Evolutionary conservation across 2,888 invertebrate species (phyloP).

Genomic region (Chrysolina americana): DNA sequence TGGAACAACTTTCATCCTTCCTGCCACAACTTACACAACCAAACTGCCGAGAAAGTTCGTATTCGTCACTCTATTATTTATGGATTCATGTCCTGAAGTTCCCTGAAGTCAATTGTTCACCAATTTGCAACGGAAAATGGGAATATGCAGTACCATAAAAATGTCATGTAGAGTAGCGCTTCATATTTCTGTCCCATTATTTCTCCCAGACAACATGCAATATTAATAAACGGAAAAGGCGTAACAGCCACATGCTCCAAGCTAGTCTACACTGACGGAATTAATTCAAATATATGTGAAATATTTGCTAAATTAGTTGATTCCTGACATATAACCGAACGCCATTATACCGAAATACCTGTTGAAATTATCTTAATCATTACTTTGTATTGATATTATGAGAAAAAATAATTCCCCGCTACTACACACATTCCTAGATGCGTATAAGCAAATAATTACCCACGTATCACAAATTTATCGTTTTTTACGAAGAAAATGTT

Average conservation of each 20-base stretch:
- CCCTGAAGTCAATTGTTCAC: background rate
- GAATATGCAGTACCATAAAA: conserved; percentile 8
- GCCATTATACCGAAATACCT: too few relatives aligned
- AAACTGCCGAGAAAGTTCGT: background rate
- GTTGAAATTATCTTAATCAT: too few relatives aligned
- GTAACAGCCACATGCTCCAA: background rate
- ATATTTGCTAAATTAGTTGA: too few relatives aligned
- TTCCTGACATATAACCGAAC: too few relatives aligned
- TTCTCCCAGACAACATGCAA: background rate
- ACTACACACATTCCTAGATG: too few relatives aligned
- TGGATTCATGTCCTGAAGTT: background rate
- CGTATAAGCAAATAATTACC: too few relatives aligned
- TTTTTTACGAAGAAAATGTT: too few relatives aligned
- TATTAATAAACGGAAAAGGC: conserved; percentile 1
- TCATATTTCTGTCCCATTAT: background rate
- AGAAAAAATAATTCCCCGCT: too few relatives aligned
- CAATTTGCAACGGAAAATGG: background rate
- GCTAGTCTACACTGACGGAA: background rate
- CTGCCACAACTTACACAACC: background rate
- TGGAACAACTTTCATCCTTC: background rate
- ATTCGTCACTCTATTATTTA: conserved; percentile 3
- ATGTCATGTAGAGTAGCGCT: background rate
- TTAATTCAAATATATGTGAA: background rate
- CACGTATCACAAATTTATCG: too few relatives aligned
- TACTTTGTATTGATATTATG: too few relatives aligned